Percentiles rank a stretch among this genome's conserved stretches.
Conservation (phyloP, 2,888 invertebrate species). For the Pyrrhosoma nymphula region DNA sequence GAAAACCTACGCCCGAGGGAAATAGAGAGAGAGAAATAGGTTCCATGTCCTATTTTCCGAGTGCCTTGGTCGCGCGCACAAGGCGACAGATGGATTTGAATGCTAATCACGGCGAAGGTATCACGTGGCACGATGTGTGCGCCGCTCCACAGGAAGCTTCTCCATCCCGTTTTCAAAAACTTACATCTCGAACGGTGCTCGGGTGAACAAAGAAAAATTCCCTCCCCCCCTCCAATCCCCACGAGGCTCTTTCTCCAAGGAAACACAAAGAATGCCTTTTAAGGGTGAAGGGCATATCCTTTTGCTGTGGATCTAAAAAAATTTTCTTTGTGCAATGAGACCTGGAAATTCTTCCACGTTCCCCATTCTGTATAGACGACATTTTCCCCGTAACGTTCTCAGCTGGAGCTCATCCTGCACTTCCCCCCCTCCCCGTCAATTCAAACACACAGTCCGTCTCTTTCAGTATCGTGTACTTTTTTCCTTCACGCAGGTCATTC, state of each 20-base stretch:
- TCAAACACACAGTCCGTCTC: not conserved
- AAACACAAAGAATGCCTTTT: not conserved
- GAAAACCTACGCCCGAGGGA: not conserved
- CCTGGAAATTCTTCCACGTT: not conserved
- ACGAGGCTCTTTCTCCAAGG: not conserved
- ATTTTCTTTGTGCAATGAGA: no score
- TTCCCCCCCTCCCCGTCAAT: not conserved
- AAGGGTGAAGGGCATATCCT: not conserved
- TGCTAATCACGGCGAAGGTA: not conserved
- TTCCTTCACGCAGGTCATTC: not conserved
- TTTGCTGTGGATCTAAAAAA: no score
- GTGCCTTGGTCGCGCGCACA: not conserved
- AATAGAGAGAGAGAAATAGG: not conserved
- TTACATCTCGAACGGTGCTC: not conserved
- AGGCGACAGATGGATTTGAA: not conserved
- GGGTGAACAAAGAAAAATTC: not conserved
- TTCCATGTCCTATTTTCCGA: not conserved
- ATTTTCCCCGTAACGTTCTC: not conserved
- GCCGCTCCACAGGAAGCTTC: not conserved
- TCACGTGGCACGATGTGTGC: not conserved
- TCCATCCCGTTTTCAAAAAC: conserved; percentile 4
- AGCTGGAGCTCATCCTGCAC: not conserved
- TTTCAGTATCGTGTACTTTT: not conserved
- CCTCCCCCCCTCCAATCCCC: not conserved
- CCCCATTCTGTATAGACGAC: not conserved